Conservation (phyloP, 2,797 vertebrate genomes). For the Lepus oiostolus region DNA sequence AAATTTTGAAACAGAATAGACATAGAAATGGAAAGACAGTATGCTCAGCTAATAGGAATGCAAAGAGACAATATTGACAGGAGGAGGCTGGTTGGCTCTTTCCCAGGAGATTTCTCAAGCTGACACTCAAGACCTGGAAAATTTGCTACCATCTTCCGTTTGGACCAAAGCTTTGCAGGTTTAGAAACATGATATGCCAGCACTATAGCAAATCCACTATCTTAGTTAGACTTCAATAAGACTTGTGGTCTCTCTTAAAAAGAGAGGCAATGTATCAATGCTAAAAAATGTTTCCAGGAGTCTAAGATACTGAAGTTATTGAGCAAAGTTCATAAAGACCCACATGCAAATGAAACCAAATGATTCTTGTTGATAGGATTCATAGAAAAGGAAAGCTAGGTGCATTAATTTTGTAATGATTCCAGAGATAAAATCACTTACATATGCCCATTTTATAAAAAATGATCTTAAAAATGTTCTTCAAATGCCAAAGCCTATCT, state of each 20-base stretch:
- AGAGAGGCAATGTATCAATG: not conserved
- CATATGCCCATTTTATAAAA: not conserved
- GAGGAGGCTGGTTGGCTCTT: not conserved
- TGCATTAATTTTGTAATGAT: slow-evolving; percentile 3
- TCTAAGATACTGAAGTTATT: not conserved
- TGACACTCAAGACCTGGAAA: not conserved
- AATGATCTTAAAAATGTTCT: not conserved
- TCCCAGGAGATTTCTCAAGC: slow-evolving; percentile 11
- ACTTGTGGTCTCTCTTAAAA: not conserved
- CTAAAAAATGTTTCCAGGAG: not conserved
- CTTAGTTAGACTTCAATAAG: not conserved
- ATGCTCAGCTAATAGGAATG: not conserved
- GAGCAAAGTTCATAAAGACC: not conserved
- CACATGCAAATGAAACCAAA: not conserved
- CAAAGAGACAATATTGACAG: not conserved
- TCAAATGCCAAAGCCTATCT: not conserved
- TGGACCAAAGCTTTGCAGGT: not conserved
- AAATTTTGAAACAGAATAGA: not conserved
- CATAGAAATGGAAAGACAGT: not conserved
- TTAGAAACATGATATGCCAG: not conserved
- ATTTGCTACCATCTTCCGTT: not conserved
- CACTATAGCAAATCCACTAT: not conserved
- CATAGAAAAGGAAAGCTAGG: not conserved
- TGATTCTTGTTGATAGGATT: not conserved
- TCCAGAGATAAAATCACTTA: not conserved